A percentile compares a stretch with the other conserved stretches of the same genome.
Conservation (phyloP, 2,113 vertebrate species). For the Tragelaphus scriptus region DNA sequence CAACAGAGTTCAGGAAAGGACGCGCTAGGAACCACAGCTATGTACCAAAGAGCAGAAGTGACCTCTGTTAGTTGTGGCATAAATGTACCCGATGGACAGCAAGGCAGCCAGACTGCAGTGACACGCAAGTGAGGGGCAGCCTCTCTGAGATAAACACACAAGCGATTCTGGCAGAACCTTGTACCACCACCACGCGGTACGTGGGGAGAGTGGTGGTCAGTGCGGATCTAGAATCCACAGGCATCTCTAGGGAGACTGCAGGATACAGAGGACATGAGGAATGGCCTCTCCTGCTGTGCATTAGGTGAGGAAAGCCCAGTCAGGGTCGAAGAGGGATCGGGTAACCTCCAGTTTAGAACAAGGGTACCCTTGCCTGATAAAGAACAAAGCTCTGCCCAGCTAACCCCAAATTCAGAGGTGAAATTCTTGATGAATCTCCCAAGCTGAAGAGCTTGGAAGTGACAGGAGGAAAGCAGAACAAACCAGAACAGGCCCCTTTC, state of each 20-base stretch:
- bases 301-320: not conserved
- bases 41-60: not conserved
- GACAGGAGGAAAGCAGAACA: not conserved
- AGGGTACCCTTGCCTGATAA: not conserved
- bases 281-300: fast-evolving
- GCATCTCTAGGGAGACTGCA: not conserved
- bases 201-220: not conserved
- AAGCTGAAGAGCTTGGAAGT: not conserved
- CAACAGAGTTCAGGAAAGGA: not conserved
- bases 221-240: not conserved
- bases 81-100: not conserved
- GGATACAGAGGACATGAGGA: not conserved
- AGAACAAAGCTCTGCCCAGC: not conserved
- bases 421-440: not conserved
- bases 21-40: not conserved
- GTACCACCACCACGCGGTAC: not conserved
- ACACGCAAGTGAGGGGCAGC: not conserved
- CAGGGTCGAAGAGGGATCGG: not conserved
- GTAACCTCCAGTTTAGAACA: not conserved
- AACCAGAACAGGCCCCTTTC: not conserved
- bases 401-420: not conserved
- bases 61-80: not conserved
- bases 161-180: not conserved
- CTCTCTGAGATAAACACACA: not conserved
- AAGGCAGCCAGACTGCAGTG: not conserved